Base-by-base conservation (phyloP, 2,113 vertebrate species). In the Amphilophus citrinellus region DNA sequence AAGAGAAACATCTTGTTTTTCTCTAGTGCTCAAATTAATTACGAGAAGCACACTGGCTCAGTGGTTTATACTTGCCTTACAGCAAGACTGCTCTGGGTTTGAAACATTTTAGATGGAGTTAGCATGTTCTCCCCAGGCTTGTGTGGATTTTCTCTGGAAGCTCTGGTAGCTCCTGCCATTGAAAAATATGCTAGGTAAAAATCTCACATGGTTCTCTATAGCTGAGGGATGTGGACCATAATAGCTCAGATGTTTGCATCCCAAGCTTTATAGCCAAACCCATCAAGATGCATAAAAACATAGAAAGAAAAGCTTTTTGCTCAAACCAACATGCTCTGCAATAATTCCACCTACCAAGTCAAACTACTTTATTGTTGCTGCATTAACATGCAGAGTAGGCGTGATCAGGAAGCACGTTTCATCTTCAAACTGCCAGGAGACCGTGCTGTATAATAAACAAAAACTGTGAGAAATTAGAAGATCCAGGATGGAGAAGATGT, bases 401-500 rank as follows among this genome's bases (percentile, higher is more conserved):
- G 18, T 60, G 11, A 78, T 39, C 35, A 24, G 7, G 44, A 53
- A 14, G 18, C 61, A 22, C 11, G 53, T 50, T 39, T 27, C 17
- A 53, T 24, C 27, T 27, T 71, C 18, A 58, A 39, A 53, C 35
- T 63, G 8, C 17, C 10, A 15, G 8, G 32, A 59, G 47, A 35
- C 68, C 0, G 0, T 73, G 68, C 68, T 73, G 68, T 27, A 53
- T 71, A 32, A 50, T 73, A 20, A 73, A 73, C 68, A 73, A 53
- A 53, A 73, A 56, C 7, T 35, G 47, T 73, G 47, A 42, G 18
- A 61, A 47, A 60, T 61, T 60, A n/a, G 59, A 78, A 32, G 30
- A 24, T 57, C 78, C 58, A 56, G 66, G 44, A 57, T 73, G 71
- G 58, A 82, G 37, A 85, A 71, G 47, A 73, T 84, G 8, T 37